Evolutionary conservation across 2,888 invertebrate genomes (phyloP), one percentile per base, ranked within the genome.

Genomic region (Peribatodes rhomboidaria): DNA sequence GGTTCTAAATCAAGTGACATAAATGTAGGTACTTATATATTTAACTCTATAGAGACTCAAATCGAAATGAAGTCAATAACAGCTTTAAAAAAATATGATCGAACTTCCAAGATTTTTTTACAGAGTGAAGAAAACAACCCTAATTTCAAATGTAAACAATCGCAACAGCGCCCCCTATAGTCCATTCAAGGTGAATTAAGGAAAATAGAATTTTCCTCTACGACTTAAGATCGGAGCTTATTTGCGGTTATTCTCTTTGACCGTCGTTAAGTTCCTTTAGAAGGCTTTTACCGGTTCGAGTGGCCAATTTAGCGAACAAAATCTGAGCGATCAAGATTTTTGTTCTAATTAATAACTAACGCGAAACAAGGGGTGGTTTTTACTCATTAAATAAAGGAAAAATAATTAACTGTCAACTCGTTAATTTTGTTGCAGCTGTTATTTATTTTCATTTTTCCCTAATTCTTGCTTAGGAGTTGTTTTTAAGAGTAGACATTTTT

Each of bases 191-290:
- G 87, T 88, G 86, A 92, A 91, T 92, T 92, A 92, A 89, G 88
- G 88, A 89, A 89, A 89, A 86, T 82, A 85, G 89, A 89, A 89
- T 90, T 92, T 90, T 88, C 90, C 87, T 84, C 84, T 84, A 84
- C 84, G 83, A 82, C 85, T 85, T 86, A 85, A 89, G 88, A 92
- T 92, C 88, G 90, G 87, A 85, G 90, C 91, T 92, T 93, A 91
- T 92, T 93, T 93, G 92, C 89, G 92, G 92, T 92, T 92, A 92
- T 92, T 89, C 92, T 89, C 92, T 92, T 92, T 93, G 92, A 92
- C 93, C 92, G 92, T 91, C 92, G 90, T 93, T 92, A 92, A 90
- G 90, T 88, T 92, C 87, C 90, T 87, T 87, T 84, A 83, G 89
- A 89, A 86, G 87, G 89, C 89, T 89, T 91, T 91, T 89, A 90